Evolutionary conservation across 2,797 vertebrate genomes (phyloP).

Genomic region (Enteromius argenteus): DNA sequence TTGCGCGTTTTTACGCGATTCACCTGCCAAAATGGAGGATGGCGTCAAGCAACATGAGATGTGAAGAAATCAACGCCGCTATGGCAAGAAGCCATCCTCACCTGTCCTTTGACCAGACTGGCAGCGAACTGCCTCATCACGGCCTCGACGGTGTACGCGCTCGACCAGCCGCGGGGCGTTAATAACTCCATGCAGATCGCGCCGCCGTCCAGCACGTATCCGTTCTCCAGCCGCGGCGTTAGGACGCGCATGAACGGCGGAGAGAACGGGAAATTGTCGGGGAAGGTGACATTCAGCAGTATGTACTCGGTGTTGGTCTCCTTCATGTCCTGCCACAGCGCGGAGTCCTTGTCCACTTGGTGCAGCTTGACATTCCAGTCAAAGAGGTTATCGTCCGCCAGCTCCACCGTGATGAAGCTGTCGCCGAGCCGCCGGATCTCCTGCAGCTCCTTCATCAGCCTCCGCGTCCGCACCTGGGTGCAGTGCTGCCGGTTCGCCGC

Average conservation of each 20-base stretch:
- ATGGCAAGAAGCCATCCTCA: conserved; percentile 75
- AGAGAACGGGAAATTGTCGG: conserved; percentile 99
- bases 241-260: conserved; percentile 99
- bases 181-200: conserved; percentile 99
- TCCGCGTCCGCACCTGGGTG: conserved; percentile 94
- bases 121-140: conserved; percentile 99
- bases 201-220: conserved; percentile 98
- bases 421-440: conserved; percentile 97
- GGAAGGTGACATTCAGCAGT: conserved; percentile 98
- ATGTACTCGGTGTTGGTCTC: conserved; percentile 99
- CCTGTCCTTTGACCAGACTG: conserved; percentile 99
- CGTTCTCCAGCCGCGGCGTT: conserved; percentile 96
- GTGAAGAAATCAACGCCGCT: conserved; percentile 5
- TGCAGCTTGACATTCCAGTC: conserved; percentile 99
- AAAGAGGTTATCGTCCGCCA: conserved; percentile 98
- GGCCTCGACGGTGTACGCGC: conserved; percentile 99
- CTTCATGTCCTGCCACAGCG: conserved; percentile 99
- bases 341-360: conserved; percentile 99
- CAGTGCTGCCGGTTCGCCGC: conserved; percentile 92
- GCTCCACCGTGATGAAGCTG: conserved; percentile 98
- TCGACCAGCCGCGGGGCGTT: conserved; percentile 98
- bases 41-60: conserved; percentile 28
- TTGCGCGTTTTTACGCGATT: background rate
- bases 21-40: conserved; percentile 38
- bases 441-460: conserved; percentile 99